A percentile compares a stretch with the other conserved stretches of the same genome.
Conservation (phyloP, 2,888 invertebrate genomes). For the Bombyx huttoni region DNA sequence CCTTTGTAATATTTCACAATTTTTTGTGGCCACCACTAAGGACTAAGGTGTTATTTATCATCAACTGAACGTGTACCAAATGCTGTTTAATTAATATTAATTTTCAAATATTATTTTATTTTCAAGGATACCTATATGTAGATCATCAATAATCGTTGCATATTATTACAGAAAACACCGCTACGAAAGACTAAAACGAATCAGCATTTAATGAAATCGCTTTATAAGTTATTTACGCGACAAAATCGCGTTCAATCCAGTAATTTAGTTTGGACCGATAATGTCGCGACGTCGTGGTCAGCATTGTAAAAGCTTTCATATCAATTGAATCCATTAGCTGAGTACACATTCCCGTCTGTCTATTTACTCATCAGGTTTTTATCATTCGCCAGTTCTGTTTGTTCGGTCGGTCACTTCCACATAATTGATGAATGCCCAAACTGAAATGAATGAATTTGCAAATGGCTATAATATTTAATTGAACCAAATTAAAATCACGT, state of each 20-base stretch:
- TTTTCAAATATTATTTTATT: no score
- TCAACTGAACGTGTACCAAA: no score
- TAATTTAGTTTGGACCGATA: slow-evolving; percentile 43
- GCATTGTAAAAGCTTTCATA: slow-evolving; percentile 71
- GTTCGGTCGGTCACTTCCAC: slow-evolving; percentile 65
- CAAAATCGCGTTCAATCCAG: slow-evolving; percentile 8
- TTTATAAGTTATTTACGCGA: slow-evolving; percentile 5
- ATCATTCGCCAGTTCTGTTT: slow-evolving; percentile 68
- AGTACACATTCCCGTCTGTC: slow-evolving; percentile 65
- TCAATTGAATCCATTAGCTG: slow-evolving; percentile 73
- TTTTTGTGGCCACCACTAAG: no score
- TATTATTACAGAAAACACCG: neutral
- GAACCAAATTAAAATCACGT: neutral
- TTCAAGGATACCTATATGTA: no score
- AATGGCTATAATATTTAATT: neutral
- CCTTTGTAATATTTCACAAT: no score
- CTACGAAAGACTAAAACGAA: neutral
- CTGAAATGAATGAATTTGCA: slow-evolving; percentile 17
- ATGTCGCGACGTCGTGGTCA: slow-evolving; percentile 45
- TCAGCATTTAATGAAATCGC: slow-evolving; percentile 6
- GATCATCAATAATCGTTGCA: no score
- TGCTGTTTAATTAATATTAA: no score
- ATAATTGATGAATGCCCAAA: slow-evolving; percentile 49
- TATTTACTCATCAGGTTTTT: slow-evolving; percentile 71
- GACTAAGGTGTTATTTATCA: no score